These are phyloP conservation scores for Julus scanicus DNA, from an alignment of 2,888 invertebrate species.

Conservation along the genomic window DNA sequence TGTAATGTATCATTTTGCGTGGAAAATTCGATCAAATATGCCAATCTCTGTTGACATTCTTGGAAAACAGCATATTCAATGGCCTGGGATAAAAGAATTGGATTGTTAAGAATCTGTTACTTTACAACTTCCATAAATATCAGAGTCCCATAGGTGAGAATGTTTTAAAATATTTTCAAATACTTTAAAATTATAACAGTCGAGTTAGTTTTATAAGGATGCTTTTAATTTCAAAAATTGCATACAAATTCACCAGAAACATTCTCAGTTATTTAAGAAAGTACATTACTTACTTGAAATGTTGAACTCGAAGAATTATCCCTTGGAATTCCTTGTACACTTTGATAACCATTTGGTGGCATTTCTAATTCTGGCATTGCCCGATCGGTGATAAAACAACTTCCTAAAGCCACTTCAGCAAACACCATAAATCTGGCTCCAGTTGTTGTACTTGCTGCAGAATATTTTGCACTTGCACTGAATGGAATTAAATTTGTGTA, in stretches of 20 bases:
- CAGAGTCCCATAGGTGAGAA: too few relatives aligned
- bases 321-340: neutral
- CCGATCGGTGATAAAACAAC: neutral
- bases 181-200: too few relatives aligned
- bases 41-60: conserved; percentile 48
- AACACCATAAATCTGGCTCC: conserved; percentile 50
- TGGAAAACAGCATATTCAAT: conserved; percentile 51
- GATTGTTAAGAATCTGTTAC: too few relatives aligned
- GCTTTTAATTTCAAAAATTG: neutral
- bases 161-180: too few relatives aligned
- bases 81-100: neutral
- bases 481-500: conserved; percentile 2
- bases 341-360: conserved; percentile 51
- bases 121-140: too few relatives aligned
- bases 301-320: neutral
- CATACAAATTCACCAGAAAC: neutral
- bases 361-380: neutral
- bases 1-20: neutral
- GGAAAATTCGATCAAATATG: conserved; percentile 53
- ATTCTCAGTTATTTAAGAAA: too few relatives aligned
- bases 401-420: conserved; percentile 55
- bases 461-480: conserved; percentile 51
- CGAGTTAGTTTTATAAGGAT: too few relatives aligned
- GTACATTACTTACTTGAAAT: conserved; percentile 19
- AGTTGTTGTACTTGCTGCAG: conserved; percentile 6